These are phyloP conservation scores for Masticophis lateralis DNA, from an alignment of 2,797 vertebrate genomes.

Conservation along the genomic window DNA sequence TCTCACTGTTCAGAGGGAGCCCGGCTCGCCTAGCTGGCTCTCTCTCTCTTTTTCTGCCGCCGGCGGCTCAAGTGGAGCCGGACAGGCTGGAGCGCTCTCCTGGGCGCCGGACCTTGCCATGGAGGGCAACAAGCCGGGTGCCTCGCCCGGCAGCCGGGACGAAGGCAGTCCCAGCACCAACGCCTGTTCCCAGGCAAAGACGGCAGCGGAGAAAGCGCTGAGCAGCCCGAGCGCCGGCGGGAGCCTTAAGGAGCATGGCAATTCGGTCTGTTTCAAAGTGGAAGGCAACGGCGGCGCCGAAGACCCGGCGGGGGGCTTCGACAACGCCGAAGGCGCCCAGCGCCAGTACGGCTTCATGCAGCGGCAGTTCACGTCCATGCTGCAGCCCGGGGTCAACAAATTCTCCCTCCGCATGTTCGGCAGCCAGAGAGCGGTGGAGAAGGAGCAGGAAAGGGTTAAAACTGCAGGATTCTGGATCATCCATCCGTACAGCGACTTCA, in stretches of 20 bases:
- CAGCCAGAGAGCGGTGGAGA: slow-evolving; percentile 98
- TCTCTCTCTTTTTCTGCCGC: neutral
- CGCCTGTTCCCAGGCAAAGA: slow-evolving; percentile 81
- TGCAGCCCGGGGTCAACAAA: slow-evolving; percentile 99
- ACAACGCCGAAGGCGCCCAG: slow-evolving; percentile 84
- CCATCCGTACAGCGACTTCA: slow-evolving; percentile 99
- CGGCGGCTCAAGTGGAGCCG: slow-evolving; percentile 9
- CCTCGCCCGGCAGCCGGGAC: slow-evolving; percentile 88
- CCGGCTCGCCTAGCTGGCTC: neutral
- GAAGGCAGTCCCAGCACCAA: slow-evolving; percentile 81
- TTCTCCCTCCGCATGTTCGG: slow-evolving; percentile 99
- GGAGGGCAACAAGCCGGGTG: slow-evolving; percentile 87
- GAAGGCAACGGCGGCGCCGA: slow-evolving; percentile 81
- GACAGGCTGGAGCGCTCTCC: slow-evolving; percentile 2
- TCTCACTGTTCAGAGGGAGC: neutral
- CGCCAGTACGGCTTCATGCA: slow-evolving; percentile 92
- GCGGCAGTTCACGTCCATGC: slow-evolving; percentile 94
- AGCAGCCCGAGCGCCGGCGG: slow-evolving; percentile 71
- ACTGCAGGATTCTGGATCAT: slow-evolving; percentile 99
- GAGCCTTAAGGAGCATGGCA: slow-evolving; percentile 89
- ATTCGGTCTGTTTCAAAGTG: slow-evolving; percentile 91
- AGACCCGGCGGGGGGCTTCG: slow-evolving; percentile 85
- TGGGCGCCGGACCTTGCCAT: slow-evolving; percentile 66
- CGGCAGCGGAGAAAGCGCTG: slow-evolving; percentile 58
- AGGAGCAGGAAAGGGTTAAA: slow-evolving; percentile 96